Base-by-base conservation (phyloP, 2,113 vertebrate genomes). In the Mystacornis crossleyi region DNA sequence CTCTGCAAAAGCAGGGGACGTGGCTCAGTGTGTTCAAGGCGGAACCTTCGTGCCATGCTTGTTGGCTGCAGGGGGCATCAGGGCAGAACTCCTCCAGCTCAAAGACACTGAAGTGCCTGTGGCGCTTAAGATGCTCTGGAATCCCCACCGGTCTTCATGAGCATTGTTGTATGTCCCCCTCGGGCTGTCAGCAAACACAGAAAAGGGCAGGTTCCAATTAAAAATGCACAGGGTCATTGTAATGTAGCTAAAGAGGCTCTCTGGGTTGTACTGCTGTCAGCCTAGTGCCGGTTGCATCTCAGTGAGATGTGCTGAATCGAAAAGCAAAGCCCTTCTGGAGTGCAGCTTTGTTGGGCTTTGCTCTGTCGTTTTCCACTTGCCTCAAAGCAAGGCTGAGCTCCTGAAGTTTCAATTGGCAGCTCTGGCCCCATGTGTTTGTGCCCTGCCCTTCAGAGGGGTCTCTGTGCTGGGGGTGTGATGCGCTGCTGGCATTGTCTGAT, bases 61-160 rank as follows among this genome's bases (percentile, higher is more conserved):
- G 92, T 94, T 70, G 70, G 94, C 94, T 96, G 58, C 89, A 54
- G 89, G 95, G 84, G 47, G 15, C 79, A 91, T 85, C 29, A 10
- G 34, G 81, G 91, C 85, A 79, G 60, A 85, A 18, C 36, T 70
- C 20, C 67, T 92, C 48, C 36, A 23, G 6, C 6, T 75, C 66
- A n/a, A 82, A 82, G 78, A 31, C 2, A 0, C 34, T 82, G 40
- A 18, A 51, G 33, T 54, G 69, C 94, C 70, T 1, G 5, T n/a
- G 12, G 89, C 89, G 33, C 25, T 71, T 29, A 17, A 48, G 84
- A 61, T 73, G 38, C 87, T 88, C 14, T 29, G 58, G 50, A 62
- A 62, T 93, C 23, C 70, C 62, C 79, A 38, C 66, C 29, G 86
- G 78, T 58, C 62, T 60, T 58, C 5, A 1, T 86, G 38, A 95